Percentiles rank a stretch among this genome's conserved stretches.
These are phyloP conservation scores for Charanyca ferruginea DNA, from an alignment of 2,888 invertebrate species.

Conservation along the genomic window DNA sequence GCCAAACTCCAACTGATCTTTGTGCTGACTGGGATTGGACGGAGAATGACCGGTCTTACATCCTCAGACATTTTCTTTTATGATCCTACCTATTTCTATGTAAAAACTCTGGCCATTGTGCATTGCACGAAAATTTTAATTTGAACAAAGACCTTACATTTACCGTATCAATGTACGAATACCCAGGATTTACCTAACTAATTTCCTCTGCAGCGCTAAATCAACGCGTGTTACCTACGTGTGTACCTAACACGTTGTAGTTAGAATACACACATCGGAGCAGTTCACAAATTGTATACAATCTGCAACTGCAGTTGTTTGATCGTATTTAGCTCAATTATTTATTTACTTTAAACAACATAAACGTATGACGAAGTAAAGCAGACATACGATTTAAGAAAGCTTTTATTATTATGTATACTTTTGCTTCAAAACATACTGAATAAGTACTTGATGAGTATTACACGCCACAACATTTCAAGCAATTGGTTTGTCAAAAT, in stretches of 20 bases:
- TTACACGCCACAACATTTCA: neutral
- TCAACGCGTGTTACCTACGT: neutral
- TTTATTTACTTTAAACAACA: too few species aligned
- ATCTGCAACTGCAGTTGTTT: neutral
- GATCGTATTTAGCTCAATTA: neutral
- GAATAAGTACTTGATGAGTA: slow-evolving; percentile 4
- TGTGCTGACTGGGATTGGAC: slow-evolving; percentile 31
- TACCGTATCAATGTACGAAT: neutral
- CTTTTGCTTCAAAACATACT: neutral
- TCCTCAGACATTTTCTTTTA: slow-evolving; percentile 16
- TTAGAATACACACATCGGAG: slow-evolving; percentile 7
- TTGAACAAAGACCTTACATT: slow-evolving; percentile 1
- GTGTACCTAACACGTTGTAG: neutral
- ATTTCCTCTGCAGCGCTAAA: slow-evolving; percentile 5
- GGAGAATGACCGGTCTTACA: slow-evolving; percentile 9
- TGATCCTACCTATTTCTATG: slow-evolving; percentile 13
- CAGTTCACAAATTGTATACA: slow-evolving; percentile 2
- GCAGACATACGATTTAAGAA: neutral
- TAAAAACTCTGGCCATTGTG: neutral
- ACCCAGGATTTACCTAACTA: neutral
- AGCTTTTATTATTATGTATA: neutral
- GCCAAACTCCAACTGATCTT: slow-evolving; percentile 32
- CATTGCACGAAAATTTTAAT: neutral
- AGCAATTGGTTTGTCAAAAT: slow-evolving; percentile 9
- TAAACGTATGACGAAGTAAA: neutral